Evolutionary conservation across 2,797 vertebrate genomes (phyloP).

Genomic region (Malacoraja senta): DNA sequence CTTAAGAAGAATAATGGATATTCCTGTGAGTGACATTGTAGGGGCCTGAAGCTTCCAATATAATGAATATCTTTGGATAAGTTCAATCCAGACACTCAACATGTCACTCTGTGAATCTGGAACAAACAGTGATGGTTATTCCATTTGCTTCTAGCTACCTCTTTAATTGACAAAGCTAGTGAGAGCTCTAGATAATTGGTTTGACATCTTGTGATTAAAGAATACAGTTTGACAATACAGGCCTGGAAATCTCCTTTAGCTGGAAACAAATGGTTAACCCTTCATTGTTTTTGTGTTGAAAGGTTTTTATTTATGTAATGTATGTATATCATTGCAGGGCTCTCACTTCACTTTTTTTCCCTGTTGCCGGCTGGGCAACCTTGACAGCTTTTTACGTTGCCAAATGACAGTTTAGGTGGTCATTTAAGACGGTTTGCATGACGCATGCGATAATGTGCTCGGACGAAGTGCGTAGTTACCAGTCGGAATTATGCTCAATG

Average conservation of each 20-base stretch:
- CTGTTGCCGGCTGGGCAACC: too few relatives aligned
- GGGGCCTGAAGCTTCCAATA: background rate
- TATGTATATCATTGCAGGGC: background rate
- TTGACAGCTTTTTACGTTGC: too few relatives aligned
- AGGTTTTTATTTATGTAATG: background rate
- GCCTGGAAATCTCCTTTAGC: background rate
- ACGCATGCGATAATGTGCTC: too few relatives aligned
- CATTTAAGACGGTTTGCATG: too few relatives aligned
- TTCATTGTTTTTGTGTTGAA: background rate
- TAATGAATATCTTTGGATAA: slow-evolving; percentile 10
- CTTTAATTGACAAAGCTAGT: background rate
- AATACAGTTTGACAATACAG: background rate
- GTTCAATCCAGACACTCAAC: background rate
- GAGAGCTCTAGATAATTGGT: background rate
- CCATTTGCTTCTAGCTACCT: background rate
- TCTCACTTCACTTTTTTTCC: too few relatives aligned
- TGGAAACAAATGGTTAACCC: background rate
- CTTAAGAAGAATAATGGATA: background rate
- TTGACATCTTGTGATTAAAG: background rate
- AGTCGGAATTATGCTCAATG: too few relatives aligned
- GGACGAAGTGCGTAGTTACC: too few relatives aligned
- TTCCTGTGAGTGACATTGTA: background rate
- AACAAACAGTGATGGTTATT: background rate
- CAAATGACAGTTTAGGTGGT: too few relatives aligned
- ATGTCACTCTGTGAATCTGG: background rate